Evolutionary conservation across 2,113 vertebrate species (phyloP), one percentile per base, ranked within the genome.

Genomic region (Dicerorhinus sumatrensis): DNA sequence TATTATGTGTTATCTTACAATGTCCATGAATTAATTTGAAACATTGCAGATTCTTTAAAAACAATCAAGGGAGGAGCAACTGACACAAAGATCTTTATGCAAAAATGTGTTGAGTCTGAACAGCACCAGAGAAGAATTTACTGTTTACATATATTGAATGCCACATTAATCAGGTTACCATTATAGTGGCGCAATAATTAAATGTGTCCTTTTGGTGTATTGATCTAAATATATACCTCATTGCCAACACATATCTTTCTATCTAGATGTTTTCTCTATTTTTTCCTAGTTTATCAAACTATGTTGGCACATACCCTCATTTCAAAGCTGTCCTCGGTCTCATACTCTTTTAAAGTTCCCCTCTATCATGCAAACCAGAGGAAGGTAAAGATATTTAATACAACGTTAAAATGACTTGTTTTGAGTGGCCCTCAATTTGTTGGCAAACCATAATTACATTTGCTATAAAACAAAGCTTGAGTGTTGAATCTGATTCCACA

Each of bases 121-220:
- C 21, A 84, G 65, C 70, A 91, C 14, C 72, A 95, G 82, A 95
- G 88, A 81, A 96, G 79, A 95, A 56, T 51, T 31, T 79, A 60
- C 46, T 39, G 23, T 94, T 77, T 83, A 82, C 65, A 77, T 36
- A 75, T 62, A 70, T 84, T 21, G 42, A 93, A 25, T 95, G 29
- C n/a, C 65, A 51, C 9, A 56, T 42, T n/a, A n/a, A 60, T 88
- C 39, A 79, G 29, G 23, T 84, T 76, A 89, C 69, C 14, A 62
- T 54, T 81, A 72, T 2, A 69, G 62, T 83, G 46, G 25, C 42
- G 17, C 16, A 56, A 11, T 51, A 97, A 39, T 58, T 6, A 96
- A 77, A 91, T 2, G 76, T 51, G 39, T 36, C 9, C 36, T 95
- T 96, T 69, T 69, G 56, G 31, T 65, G 23, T 72, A 65, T 94